These are phyloP conservation scores for Psophia crepitans DNA, from an alignment of 2,113 vertebrate genomes.

Conservation along the genomic window DNA sequence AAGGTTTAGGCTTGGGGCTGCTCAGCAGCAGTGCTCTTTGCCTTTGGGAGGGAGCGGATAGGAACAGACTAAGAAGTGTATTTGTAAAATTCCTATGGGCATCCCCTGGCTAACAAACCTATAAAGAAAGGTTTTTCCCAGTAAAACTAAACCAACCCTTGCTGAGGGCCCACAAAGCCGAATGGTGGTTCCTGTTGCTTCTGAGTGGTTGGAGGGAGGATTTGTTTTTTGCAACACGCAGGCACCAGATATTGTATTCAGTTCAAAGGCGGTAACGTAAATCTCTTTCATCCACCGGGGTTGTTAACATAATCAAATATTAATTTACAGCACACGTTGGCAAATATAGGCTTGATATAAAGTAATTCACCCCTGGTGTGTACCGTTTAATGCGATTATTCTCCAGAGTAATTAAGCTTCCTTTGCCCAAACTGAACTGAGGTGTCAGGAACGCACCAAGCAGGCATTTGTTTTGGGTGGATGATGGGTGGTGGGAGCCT, in stretches of 20 bases:
- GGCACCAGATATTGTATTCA: background rate
- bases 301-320: background rate
- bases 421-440: background rate
- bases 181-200: background rate
- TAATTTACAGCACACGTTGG: background rate
- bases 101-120: background rate
- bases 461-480: background rate
- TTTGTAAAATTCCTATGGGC: background rate
- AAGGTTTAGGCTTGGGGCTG: background rate
- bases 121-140: background rate
- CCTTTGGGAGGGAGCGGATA: background rate
- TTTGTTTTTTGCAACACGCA: background rate
- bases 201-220: background rate
- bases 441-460: background rate
- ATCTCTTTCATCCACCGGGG: background rate
- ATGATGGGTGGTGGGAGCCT: background rate
- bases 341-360: background rate
- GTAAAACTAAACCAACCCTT: background rate
- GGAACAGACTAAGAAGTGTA: background rate
- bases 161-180: background rate
- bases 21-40: background rate
- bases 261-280: background rate
- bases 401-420: background rate
- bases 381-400: background rate
- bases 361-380: background rate